These are phyloP conservation scores for Lithodes maja DNA, from an alignment of 2,888 invertebrate genomes.

Conservation along the genomic window DNA sequence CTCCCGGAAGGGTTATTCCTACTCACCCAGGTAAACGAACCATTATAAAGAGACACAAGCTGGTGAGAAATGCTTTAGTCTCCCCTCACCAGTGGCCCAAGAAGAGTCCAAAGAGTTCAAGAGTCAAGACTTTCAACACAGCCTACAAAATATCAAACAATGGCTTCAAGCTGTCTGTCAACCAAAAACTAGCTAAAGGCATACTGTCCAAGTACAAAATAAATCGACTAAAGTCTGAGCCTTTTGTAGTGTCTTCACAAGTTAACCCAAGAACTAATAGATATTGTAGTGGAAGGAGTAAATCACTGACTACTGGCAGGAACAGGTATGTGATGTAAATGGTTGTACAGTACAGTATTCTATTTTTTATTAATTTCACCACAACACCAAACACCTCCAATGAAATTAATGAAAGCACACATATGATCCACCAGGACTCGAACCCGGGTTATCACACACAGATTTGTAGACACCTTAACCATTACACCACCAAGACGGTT, in stretches of 20 bases:
- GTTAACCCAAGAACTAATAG: background rate
- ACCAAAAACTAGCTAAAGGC: slow-evolving; percentile 54
- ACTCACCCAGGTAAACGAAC: background rate
- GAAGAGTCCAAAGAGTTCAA: background rate
- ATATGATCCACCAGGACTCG: too few relatives aligned
- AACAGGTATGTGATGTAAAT: too few relatives aligned
- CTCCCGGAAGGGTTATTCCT: background rate
- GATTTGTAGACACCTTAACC: too few relatives aligned
- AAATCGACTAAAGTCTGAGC: slow-evolving; percentile 50
- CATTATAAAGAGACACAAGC: slow-evolving; percentile 36
- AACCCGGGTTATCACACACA: too few relatives aligned
- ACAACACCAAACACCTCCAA: too few relatives aligned
- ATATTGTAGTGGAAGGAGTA: background rate
- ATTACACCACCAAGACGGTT: too few relatives aligned
- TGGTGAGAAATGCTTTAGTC: slow-evolving; percentile 32
- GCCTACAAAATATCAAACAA: slow-evolving; percentile 33
- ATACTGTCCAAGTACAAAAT: slow-evolving; percentile 59
- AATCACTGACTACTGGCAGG: too few relatives aligned
- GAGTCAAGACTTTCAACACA: slow-evolving; percentile 16
- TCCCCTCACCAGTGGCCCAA: background rate
- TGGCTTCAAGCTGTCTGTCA: slow-evolving; percentile 27
- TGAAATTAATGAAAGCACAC: too few relatives aligned
- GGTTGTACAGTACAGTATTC: too few relatives aligned
- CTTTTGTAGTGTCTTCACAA: background rate
- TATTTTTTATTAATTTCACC: too few relatives aligned